These are phyloP conservation scores for Thalassaphorura encarpata DNA, from an alignment of 1,140 invertebrate genomes.

Conservation along the genomic window DNA sequence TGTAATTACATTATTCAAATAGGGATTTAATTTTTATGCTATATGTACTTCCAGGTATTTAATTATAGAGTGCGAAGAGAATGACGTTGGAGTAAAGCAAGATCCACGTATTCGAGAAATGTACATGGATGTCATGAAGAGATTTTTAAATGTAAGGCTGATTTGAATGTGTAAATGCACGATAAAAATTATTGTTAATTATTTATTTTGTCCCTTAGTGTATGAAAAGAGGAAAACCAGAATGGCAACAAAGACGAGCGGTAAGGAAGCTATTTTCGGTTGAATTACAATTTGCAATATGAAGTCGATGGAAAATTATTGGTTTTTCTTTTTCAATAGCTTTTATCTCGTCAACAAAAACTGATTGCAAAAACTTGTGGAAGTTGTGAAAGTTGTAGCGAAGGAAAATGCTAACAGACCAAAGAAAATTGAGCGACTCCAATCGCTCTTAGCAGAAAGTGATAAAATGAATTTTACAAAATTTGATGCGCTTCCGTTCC, in stretches of 20 bases:
- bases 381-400: conserved; percentile 80
- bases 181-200: neutral
- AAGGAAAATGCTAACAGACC: conserved; percentile 83
- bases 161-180: neutral
- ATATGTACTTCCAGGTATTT: conserved; percentile 57
- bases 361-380: conserved; percentile 86
- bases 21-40: neutral
- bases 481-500: conserved; percentile 87
- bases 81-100: conserved; percentile 50
- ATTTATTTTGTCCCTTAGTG: conserved; percentile 32
- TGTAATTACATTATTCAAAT: neutral
- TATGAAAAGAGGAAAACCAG: conserved; percentile 47
- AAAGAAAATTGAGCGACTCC: conserved; percentile 81
- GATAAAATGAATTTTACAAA: conserved; percentile 64
- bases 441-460: conserved; percentile 64
- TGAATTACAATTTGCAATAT: too few species aligned
- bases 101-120: conserved; percentile 66
- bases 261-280: too few species aligned
- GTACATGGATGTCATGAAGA: conserved; percentile 80
- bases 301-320: too few species aligned
- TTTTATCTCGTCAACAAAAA: conserved; percentile 68
- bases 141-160: conserved; percentile 55
- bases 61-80: conserved; percentile 78
- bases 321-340: too few species aligned
- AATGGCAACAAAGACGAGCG: conserved; percentile 57